Evolutionary conservation across 2,888 invertebrate genomes (phyloP).

Genomic region (Unio delphinus): DNA sequence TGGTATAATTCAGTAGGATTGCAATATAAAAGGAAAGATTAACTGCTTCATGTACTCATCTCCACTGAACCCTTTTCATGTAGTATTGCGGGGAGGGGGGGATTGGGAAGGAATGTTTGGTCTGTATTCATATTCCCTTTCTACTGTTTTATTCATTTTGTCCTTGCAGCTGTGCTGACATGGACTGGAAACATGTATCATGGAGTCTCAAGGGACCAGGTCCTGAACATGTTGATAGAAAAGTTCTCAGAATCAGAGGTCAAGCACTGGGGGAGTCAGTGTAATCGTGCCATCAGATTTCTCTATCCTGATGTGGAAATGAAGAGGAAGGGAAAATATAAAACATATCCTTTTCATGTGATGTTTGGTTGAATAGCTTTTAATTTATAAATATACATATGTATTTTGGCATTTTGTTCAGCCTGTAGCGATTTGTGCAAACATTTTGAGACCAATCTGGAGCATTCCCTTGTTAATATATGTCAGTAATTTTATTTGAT

Average conservation of each 20-base stretch:
- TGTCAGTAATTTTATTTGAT: too few relatives aligned
- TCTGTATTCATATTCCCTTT: neutral
- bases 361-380: too few relatives aligned
- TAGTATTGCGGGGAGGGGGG: neutral
- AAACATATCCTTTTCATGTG: slow-evolving; percentile 59
- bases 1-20: too few relatives aligned
- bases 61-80: neutral
- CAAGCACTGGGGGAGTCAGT: slow-evolving; percentile 56
- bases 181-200: slow-evolving; percentile 56
- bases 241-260: slow-evolving; percentile 46
- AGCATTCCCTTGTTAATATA: too few relatives aligned
- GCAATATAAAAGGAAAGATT: too few relatives aligned
- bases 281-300: slow-evolving; percentile 58
- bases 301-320: slow-evolving; percentile 56
- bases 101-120: neutral
- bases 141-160: neutral
- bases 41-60: too few relatives aligned
- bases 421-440: too few relatives aligned
- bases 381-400: too few relatives aligned
- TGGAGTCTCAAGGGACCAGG: slow-evolving; percentile 52
- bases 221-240: slow-evolving; percentile 46
- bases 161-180: slow-evolving; percentile 41
- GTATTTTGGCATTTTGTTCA: too few relatives aligned
- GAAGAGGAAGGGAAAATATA: slow-evolving; percentile 62
- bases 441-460: too few relatives aligned